Evolutionary conservation across 2,113 vertebrate species (phyloP).

Genomic region (Phocoena phocoena): DNA sequence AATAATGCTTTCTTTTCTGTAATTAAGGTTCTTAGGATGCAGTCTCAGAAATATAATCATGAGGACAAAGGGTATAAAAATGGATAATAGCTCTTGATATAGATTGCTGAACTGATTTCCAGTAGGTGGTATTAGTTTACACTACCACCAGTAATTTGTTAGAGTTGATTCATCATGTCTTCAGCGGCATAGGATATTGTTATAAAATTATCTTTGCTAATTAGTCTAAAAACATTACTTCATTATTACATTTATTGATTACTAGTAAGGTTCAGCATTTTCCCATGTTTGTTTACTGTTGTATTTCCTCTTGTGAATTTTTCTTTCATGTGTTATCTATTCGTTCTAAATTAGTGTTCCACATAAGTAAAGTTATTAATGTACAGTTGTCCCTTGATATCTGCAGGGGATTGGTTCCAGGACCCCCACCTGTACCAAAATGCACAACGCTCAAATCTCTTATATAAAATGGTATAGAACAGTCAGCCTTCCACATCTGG

Average conservation of each 20-base stretch:
- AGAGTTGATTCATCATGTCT: background rate
- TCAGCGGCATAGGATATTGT: background rate
- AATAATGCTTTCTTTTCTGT: background rate
- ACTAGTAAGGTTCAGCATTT: slow-evolving; percentile 16
- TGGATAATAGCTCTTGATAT: background rate
- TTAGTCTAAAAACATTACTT: slow-evolving; percentile 24
- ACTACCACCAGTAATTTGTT: background rate
- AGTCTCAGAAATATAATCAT: slow-evolving; percentile 12
- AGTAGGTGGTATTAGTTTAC: background rate
- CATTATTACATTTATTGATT: slow-evolving; percentile 24
- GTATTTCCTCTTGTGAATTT: slow-evolving; percentile 19
- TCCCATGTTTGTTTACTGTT: slow-evolving; percentile 29
- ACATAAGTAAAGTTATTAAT: slow-evolving; percentile 17
- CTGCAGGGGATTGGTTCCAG: background rate
- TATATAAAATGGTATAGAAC: background rate
- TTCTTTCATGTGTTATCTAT: background rate
- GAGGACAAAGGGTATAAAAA: background rate
- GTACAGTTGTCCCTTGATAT: background rate
- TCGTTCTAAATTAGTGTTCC: slow-evolving; percentile 42
- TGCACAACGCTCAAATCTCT: background rate
- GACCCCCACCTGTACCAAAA: background rate
- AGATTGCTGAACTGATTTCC: slow-evolving; percentile 26
- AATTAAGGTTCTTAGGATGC: slow-evolving; percentile 6
- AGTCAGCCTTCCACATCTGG: background rate
- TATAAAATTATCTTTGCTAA: slow-evolving; percentile 41